phyloP scores from a whole-genome alignment of 2,797 vertebrate genomes.

The Phrynocephalus vlangalii region DNA sequence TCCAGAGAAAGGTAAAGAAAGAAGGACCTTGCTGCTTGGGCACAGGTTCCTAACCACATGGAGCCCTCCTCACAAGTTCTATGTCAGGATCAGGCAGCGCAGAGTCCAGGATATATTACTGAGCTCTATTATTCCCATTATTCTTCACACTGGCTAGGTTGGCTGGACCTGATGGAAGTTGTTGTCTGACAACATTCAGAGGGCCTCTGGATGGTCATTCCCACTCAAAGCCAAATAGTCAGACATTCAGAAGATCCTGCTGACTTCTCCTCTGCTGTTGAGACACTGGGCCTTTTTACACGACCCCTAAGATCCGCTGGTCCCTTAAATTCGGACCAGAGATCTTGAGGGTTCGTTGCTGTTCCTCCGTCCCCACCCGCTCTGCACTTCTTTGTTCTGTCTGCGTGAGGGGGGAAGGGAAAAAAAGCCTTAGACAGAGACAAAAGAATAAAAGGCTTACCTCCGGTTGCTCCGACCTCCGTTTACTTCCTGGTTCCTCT shows the following conservation, averaged over 20 bases:
- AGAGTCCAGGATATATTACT: not conserved
- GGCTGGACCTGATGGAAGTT: not conserved
- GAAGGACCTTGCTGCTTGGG: not conserved
- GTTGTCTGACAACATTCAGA: not conserved
- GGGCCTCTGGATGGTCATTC: not conserved
- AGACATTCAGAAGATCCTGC: not conserved
- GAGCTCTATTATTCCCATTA: not conserved
- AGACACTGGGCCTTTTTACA: no score
- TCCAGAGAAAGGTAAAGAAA: not conserved
- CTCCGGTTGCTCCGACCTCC: no score
- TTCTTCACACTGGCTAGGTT: not conserved
- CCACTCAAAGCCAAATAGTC: not conserved
- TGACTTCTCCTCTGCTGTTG: not conserved
- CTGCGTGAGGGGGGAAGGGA: no score
- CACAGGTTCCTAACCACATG: not conserved
- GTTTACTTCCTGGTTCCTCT: no score
- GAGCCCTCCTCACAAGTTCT: not conserved
- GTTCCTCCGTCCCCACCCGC: no score
- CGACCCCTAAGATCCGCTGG: no score
- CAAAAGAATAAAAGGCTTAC: no score
- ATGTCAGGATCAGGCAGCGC: not conserved
- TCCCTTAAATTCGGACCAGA: no score
- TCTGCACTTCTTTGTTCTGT: no score
- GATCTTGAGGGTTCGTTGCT: no score
- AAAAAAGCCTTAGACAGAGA: no score